Base-by-base conservation (phyloP, 1,140 invertebrate genomes). In the Ganaspis sp. region DNA sequence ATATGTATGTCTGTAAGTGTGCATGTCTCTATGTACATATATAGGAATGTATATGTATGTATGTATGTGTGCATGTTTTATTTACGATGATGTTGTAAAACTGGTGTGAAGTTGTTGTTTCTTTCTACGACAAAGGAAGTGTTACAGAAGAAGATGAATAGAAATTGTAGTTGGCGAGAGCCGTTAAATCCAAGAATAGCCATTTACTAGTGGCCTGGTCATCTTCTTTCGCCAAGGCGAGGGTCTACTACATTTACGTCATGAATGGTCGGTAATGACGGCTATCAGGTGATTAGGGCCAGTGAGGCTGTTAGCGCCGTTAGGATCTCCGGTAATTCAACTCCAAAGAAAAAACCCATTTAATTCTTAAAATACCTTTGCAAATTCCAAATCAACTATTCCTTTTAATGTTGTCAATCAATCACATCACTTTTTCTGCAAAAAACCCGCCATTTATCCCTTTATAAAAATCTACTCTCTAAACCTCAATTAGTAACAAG, bases 141-240 rank as follows among this genome's bases (percentile, higher is more conserved):
- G 58, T 64, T 29, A 26, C 11, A 34, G 23, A 29, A 64, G 11
- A 64, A 64, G 58, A 26, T 64, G 58, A 29, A 64, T 64, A 64
- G 21, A 64, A 64, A 29, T 64, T 26, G 26, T 64, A 64, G 58
- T 64, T 64, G 58, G 23, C 23, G 58, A 64, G 58, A 64, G 58
- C 23, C 21, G 58, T 64, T 64, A 64, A 64, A 29, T 64, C 58
- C 58, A 64, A 64, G 58, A 64, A 64, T 64, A 64, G 58, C 21
- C 58, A 64, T 64, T 64, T 64, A 64, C 54, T 64, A 34, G 23
- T 29, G 26, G 11, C 23, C 58, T n/a, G 23, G 21, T 64, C 54
- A 29, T 64, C 23, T 64, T 64, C 58, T 34, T 34, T 15, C 58
- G 58, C 58, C 26, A 29, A 64, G 58, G 58, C 23, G 58, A n/a